Evolutionary conservation across 2,113 vertebrate genomes (phyloP).

Genomic region (Xyliphius kryptos): DNA sequence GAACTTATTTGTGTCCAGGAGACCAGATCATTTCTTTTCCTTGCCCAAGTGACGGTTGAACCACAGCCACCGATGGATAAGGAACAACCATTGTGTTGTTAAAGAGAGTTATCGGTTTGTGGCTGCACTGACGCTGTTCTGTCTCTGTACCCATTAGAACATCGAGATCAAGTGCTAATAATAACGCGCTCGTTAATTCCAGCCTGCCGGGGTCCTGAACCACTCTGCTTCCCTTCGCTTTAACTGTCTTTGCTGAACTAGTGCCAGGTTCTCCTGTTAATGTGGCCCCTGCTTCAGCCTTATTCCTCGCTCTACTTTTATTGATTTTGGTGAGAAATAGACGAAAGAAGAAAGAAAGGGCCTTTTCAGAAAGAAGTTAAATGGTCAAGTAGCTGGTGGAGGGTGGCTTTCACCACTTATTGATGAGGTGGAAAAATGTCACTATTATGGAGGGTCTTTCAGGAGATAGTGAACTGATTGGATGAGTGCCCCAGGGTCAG

Average conservation of each 20-base stretch:
- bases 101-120: background rate
- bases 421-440: slow-evolving; percentile 78
- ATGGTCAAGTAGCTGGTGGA: slow-evolving; percentile 73
- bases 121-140: background rate
- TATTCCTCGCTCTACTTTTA: slow-evolving; percentile 64
- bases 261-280: slow-evolving; percentile 56
- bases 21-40: too few relatives aligned
- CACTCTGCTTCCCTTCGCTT: background rate
- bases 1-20: too few relatives aligned
- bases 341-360: slow-evolving; percentile 66
- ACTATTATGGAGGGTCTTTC: slow-evolving; percentile 74
- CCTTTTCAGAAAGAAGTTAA: slow-evolving; percentile 77
- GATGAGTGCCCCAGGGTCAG: slow-evolving; percentile 72
- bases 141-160: background rate
- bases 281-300: slow-evolving; percentile 58
- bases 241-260: background rate
- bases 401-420: slow-evolving; percentile 76
- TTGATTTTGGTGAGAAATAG: slow-evolving; percentile 71
- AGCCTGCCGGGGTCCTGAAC: slow-evolving; percentile 5
- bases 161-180: background rate
- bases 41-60: too few relatives aligned
- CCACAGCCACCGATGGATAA: background rate
- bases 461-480: slow-evolving; percentile 74
- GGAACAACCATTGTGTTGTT: background rate
- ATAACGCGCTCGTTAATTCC: background rate